phyloP scores from a whole-genome alignment of 2,113 vertebrate genomes.

The Spea multiplicata region DNA sequence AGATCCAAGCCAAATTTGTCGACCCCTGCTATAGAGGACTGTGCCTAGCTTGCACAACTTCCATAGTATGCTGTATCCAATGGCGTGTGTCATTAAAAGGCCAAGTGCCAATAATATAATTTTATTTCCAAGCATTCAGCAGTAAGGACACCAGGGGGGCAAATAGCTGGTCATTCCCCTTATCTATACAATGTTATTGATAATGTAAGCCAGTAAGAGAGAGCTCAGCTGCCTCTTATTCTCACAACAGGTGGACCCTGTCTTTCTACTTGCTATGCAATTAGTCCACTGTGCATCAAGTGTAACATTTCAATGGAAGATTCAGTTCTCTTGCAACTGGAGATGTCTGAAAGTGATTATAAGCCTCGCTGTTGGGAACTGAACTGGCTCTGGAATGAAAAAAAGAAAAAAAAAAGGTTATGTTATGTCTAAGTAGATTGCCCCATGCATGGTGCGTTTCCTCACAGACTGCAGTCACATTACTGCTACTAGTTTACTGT shows the following conservation, averaged over 20 bases:
- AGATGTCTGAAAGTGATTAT: constrained; percentile 1
- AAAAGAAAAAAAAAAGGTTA: too few relatives aligned
- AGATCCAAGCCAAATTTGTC: too few relatives aligned
- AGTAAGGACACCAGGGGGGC: too few relatives aligned
- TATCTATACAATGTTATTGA: background rate
- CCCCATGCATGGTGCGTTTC: background rate
- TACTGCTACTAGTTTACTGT: background rate
- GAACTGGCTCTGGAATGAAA: background rate
- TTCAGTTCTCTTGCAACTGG: background rate
- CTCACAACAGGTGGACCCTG: constrained; percentile 16
- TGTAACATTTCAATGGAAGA: constrained; percentile 6
- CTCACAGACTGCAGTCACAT: background rate
- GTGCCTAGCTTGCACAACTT: too few relatives aligned
- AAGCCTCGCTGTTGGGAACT: background rate
- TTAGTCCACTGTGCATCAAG: constrained; percentile 7
- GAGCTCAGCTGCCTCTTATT: background rate
- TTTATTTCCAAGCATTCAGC: too few relatives aligned
- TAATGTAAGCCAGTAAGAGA: background rate
- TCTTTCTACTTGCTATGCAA: constrained; percentile 15
- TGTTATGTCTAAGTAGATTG: constrained; percentile 19
- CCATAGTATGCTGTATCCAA: too few relatives aligned
- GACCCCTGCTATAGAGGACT: too few relatives aligned
- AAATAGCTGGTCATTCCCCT: background rate
- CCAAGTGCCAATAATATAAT: too few relatives aligned
- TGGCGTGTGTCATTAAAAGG: too few relatives aligned